A percentile compares a stretch with the other conserved stretches of the same genome.
Evolutionary conservation across 2,888 invertebrate genomes (phyloP).

Genomic region (Leptinotarsa rubiginosa): DNA sequence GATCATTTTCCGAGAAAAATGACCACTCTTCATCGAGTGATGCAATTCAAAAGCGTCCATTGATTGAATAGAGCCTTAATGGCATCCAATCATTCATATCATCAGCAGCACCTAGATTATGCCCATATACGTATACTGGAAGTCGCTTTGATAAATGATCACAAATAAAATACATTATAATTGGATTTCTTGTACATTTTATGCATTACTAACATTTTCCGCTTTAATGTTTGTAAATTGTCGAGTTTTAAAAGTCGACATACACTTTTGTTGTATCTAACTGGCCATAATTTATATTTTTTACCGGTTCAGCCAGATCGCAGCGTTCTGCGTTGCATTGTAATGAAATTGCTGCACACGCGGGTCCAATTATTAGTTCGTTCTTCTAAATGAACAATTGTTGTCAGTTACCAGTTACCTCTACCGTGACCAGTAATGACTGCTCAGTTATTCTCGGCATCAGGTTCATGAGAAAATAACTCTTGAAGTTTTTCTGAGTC

Average conservation of each 20-base stretch:
- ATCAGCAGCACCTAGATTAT: conserved; percentile 54
- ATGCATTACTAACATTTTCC: conserved; percentile 55
- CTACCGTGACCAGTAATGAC: background rate
- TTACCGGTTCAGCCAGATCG: conserved; percentile 42
- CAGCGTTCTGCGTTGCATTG: conserved; percentile 32
- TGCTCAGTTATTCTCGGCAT: background rate
- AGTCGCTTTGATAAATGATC: conserved; percentile 55
- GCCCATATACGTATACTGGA: conserved; percentile 56
- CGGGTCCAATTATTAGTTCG: conserved; percentile 28
- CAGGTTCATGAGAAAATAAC: background rate
- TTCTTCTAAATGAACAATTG: conserved; percentile 23
- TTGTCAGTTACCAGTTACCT: conserved; percentile 5
- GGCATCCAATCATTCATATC: conserved; percentile 54
- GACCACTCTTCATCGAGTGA: conserved; percentile 26
- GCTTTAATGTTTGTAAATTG: conserved; percentile 54
- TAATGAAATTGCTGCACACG: conserved; percentile 38
- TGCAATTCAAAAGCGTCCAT: conserved; percentile 41
- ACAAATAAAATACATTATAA: conserved; percentile 57
- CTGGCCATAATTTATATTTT: conserved; percentile 50
- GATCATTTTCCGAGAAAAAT: conserved; percentile 22
- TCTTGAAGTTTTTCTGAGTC: background rate
- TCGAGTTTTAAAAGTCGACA: conserved; percentile 50
- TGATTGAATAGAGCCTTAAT: conserved; percentile 46
- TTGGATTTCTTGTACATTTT: conserved; percentile 57
- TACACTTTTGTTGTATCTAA: conserved; percentile 53